A percentile compares a stretch with the other conserved stretches of the same genome.
phyloP scores from a whole-genome alignment of 64 coral and sea anemone species.

The Porites australiensis region DNA sequence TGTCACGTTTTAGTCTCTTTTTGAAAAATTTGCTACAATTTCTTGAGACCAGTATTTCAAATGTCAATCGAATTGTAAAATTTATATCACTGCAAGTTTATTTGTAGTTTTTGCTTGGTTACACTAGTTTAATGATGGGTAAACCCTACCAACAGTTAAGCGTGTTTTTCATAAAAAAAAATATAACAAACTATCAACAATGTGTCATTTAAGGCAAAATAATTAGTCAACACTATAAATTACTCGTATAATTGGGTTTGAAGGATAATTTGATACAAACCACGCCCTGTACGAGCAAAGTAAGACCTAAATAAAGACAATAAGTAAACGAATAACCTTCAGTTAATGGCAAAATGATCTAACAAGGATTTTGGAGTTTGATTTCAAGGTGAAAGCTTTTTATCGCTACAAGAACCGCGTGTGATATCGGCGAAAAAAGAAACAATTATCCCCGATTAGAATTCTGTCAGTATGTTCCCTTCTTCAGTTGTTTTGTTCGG shows the following conservation, averaged over 20 bases:
- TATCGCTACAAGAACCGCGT: not conserved
- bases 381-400: conserved; percentile 12
- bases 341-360: conserved; percentile 33
- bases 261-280: not conserved
- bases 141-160: not conserved
- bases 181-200: not conserved
- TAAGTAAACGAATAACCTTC: not conserved
- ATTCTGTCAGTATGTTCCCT: not conserved
- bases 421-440: not conserved
- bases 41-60: no score
- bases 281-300: not conserved
- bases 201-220: not conserved
- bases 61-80: no score
- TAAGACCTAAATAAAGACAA: conserved; percentile 37
- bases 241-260: not conserved
- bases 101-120: no score
- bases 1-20: no score
- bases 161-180: not conserved
- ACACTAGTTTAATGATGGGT: not conserved
- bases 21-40: no score
- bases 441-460: not conserved
- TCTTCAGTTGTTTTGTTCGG: not conserved
- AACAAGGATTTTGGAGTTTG: not conserved
- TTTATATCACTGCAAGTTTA: not conserved
- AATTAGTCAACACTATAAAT: conserved; percentile 4